phyloP scores from a whole-genome alignment of 2,888 invertebrate genomes.

The Spatulosminthurus flaviceps region DNA sequence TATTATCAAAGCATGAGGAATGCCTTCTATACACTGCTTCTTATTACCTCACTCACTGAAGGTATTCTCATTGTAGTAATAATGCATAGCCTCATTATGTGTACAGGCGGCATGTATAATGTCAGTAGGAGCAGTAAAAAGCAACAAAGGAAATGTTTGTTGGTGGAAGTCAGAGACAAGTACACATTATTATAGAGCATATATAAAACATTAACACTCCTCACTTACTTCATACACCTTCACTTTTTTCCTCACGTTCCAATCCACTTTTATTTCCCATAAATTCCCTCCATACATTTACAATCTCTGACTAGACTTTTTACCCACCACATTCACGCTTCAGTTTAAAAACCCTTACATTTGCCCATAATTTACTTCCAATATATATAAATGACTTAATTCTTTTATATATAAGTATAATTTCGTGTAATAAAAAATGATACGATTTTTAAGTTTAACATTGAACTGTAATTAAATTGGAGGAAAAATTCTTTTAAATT shows the following conservation, averaged over 20 bases:
- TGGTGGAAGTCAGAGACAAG: slow-evolving; percentile 24
- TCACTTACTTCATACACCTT: neutral
- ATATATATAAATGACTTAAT: no score
- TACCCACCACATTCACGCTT: neutral
- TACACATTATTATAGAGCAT: neutral
- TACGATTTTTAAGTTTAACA: no score
- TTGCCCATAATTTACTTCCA: no score
- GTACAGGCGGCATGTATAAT: neutral
- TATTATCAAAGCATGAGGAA: neutral
- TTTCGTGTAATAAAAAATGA: no score
- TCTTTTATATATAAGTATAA: no score
- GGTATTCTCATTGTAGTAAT: no score
- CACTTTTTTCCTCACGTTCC: slow-evolving; percentile 23
- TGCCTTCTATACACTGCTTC: neutral
- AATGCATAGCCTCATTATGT: neutral
- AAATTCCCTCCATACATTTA: neutral
- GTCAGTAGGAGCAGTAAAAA: neutral
- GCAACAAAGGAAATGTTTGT: neutral
- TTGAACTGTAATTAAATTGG: no score
- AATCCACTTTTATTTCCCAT: slow-evolving; percentile 20
- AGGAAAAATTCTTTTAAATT: no score
- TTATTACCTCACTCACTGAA: no score
- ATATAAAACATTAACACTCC: no score
- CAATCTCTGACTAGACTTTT: no score
- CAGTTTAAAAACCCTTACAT: no score